Evolutionary conservation across 2,113 vertebrate species (phyloP).

Genomic region (Burhinus oedicnemus): DNA sequence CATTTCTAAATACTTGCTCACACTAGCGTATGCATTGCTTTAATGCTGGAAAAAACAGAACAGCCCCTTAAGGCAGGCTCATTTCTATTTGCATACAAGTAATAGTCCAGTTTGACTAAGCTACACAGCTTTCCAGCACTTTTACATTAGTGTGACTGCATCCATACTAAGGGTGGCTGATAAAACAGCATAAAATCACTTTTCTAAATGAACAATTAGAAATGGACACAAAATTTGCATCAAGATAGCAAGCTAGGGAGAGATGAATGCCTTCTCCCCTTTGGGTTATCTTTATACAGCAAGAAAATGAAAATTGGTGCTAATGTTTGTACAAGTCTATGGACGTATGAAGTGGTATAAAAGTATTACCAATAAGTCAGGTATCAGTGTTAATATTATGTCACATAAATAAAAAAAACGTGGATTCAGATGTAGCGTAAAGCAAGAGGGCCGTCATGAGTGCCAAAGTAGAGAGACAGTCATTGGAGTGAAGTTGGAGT

Average conservation of each 20-base stretch:
- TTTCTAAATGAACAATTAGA: constrained; percentile 63
- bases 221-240: constrained; percentile 62
- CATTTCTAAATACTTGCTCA: constrained; percentile 46
- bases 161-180: constrained; percentile 1
- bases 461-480: neutral
- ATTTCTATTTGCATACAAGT: constrained; percentile 43
- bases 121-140: neutral
- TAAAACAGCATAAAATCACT: constrained; percentile 54
- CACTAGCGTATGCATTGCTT: neutral
- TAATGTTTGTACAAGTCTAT: constrained; percentile 19
- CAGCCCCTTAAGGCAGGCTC: constrained; percentile 11
- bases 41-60: constrained; percentile 2
- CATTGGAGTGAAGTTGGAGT: neutral
- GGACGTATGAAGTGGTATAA: neutral
- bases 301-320: constrained; percentile 38
- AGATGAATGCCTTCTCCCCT: constrained; percentile 35
- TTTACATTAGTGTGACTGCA: neutral
- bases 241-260: constrained; percentile 57
- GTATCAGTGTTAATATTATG: neutral
- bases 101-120: constrained; percentile 31
- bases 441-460: neutral
- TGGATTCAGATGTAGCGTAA: neutral
- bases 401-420: neutral
- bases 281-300: constrained; percentile 37
- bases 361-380: neutral